Conservation (phyloP, 2,797 vertebrate species). For the Bradypodion ventrale region DNA sequence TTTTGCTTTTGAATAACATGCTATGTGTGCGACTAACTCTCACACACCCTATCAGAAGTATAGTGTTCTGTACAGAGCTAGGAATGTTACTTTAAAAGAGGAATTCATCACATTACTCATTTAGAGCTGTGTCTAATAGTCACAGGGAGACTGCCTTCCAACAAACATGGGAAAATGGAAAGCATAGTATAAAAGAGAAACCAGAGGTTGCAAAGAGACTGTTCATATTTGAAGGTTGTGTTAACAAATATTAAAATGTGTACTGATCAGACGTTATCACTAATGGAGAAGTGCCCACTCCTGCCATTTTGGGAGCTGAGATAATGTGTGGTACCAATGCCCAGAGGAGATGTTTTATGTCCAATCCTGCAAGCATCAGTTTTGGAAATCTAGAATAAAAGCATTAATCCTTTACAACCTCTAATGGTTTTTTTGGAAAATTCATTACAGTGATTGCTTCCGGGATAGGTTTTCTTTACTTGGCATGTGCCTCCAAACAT, state of each 20-base stretch:
- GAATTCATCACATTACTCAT: too few relatives aligned
- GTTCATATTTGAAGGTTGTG: neutral
- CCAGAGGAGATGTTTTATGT: neutral
- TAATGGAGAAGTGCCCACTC: neutral
- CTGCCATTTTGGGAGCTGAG: neutral
- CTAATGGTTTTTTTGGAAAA: neutral
- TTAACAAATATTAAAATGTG: neutral
- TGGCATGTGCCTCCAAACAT: constrained; percentile 4
- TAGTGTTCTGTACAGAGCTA: too few relatives aligned
- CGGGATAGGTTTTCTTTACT: constrained; percentile 1
- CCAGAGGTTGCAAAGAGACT: neutral
- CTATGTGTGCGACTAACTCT: too few relatives aligned
- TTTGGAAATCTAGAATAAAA: neutral
- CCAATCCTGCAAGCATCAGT: neutral
- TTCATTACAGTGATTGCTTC: constrained; percentile 14
- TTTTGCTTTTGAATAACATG: too few relatives aligned
- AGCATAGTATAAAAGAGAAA: neutral
- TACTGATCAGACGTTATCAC: neutral
- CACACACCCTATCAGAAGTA: too few relatives aligned
- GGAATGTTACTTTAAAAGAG: too few relatives aligned
- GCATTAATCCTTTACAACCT: neutral
- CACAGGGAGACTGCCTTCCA: neutral
- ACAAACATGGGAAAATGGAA: neutral
- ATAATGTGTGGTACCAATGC: neutral
- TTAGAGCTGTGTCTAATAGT: neutral